Evolutionary conservation across 1,140 invertebrate species (phyloP), one percentile per base, ranked within the genome.

Genomic region (Wasmannia auropunctata): DNA sequence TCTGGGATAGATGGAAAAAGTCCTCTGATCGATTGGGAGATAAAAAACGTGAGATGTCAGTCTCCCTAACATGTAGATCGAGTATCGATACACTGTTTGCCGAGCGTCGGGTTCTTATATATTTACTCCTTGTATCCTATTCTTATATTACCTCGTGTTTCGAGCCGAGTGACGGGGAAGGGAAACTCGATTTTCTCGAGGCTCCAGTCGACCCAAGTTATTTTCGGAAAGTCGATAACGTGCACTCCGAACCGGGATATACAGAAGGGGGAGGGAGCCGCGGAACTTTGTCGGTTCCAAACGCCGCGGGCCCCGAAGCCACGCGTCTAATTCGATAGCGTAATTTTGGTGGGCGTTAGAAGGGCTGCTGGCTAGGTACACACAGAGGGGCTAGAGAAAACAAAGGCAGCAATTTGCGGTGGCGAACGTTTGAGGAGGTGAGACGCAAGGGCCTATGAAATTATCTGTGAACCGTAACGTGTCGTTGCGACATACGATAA

Each of bases 401-500:
- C 51, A 60, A 72, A 72, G 40, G 56, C 37, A 43, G 37, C 67
- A 72, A 72, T 81, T 72, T 72, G 51, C 19, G 37, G 19, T 58
- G 19, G 34, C 34, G 11, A 87, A 86, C 60, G 51, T 37, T 75
- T 67, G 31, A 79, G 75, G 16, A 86, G 46, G 56, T 40, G 58
- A 2, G n/a, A 65, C 0, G 40, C 63, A 25, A 67, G 14, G 22
- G 49, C 56, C 34, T 25, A 51, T 79, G 40, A 31, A 54, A 88
- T 79, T 79, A 62, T 58, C 28, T 63, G 49, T 84, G 34, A 63
- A 22, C 37, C 58, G 37, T 72, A 60, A 60, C n/a, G 81, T 40
- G 31, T 80, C 67, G 67, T 86, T 88, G 83, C 43, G 16, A 75
- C 69, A 81, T 86, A 75, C 51, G 14, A 56, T 89, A 80, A 89